These are phyloP conservation scores for Eupithecia inturbata DNA, from an alignment of 2,888 invertebrate genomes.

Conservation along the genomic window DNA sequence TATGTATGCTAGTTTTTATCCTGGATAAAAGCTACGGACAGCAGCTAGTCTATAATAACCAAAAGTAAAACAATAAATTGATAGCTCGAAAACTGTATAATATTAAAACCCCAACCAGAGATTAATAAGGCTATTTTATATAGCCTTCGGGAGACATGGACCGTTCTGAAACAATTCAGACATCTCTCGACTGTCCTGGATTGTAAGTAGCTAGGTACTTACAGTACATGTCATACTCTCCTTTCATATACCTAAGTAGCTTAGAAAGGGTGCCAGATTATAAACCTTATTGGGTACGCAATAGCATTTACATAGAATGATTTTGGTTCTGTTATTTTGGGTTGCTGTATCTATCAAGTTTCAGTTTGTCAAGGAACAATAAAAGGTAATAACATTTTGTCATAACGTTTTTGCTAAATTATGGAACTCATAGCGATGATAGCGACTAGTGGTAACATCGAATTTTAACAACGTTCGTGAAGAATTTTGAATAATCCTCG, in stretches of 20 bases:
- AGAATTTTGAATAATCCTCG: too few relatives aligned
- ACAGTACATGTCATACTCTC: neutral
- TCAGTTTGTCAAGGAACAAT: neutral
- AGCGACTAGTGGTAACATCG: neutral
- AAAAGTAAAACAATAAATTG: too few relatives aligned
- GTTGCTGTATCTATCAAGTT: neutral
- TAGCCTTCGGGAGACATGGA: neutral
- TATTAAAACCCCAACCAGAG: neutral
- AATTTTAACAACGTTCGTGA: neutral
- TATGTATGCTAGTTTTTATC: too few relatives aligned
- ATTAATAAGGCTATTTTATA: constrained; percentile 3
- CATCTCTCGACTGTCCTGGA: neutral
- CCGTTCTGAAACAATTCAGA: neutral
- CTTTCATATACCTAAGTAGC: neutral
- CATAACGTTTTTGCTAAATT: neutral
- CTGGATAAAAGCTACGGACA: too few relatives aligned
- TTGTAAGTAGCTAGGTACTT: neutral
- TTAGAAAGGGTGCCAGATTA: constrained; percentile 4
- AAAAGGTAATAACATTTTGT: neutral
- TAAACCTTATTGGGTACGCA: neutral
- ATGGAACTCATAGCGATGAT: neutral
- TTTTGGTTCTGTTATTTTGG: constrained; percentile 1
- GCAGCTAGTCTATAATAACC: too few relatives aligned
- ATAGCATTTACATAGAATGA: neutral
- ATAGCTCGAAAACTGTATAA: neutral